Conservation (phyloP, 2,797 vertebrate genomes). For the Furcifer pardalis region DNA sequence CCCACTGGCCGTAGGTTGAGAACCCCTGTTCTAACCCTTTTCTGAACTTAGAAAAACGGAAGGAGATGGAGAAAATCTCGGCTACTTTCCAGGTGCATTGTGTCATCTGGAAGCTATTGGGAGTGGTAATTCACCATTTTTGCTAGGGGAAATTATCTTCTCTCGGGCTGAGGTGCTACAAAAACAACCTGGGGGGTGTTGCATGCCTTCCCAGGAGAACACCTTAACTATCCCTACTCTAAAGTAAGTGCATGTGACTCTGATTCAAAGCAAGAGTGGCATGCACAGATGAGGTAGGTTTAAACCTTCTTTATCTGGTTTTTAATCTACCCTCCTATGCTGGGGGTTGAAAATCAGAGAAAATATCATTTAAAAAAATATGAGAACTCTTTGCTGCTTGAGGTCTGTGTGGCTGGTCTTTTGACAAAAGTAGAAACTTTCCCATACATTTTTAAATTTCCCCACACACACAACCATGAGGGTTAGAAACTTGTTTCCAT, state of each 20-base stretch:
- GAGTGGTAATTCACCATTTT: not conserved
- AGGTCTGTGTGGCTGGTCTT: not conserved
- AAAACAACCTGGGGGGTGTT: too few relatives aligned
- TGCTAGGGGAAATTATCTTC: not conserved
- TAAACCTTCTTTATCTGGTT: not conserved
- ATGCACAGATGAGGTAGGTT: not conserved
- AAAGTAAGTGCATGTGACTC: not conserved
- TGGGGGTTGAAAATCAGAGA: not conserved
- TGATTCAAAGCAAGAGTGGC: not conserved
- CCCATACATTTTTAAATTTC: not conserved
- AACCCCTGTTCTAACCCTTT: not conserved
- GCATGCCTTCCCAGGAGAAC: too few relatives aligned
- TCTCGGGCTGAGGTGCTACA: not conserved
- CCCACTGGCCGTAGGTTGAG: too few relatives aligned
- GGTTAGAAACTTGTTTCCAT: not conserved
- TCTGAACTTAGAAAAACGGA: not conserved
- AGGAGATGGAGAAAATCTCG: too few relatives aligned
- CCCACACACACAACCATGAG: not conserved
- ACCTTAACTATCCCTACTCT: not conserved
- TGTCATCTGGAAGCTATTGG: too few relatives aligned
- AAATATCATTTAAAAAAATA: not conserved
- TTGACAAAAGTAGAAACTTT: not conserved
- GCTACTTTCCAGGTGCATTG: too few relatives aligned
- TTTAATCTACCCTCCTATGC: not conserved
- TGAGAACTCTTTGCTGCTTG: not conserved